Evolutionary conservation across 2,113 vertebrate genomes (phyloP).

Genomic region (Scartelaos histophorus): DNA sequence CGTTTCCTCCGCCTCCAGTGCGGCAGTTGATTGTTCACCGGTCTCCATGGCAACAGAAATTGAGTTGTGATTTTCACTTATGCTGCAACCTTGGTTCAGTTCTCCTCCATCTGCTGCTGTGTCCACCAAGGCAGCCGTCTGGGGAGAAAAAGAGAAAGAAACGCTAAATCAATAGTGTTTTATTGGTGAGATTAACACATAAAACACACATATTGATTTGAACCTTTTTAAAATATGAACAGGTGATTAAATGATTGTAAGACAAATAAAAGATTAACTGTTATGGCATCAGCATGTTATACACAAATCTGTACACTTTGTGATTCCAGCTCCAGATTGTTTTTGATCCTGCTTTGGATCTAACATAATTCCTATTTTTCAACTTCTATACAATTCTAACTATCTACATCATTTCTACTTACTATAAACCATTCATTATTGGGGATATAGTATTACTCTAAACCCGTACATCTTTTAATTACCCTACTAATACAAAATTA

Average conservation of each 20-base stretch:
- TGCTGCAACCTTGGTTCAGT: constrained; percentile 65
- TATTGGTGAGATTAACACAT: neutral
- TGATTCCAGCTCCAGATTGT: neutral
- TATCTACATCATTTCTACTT: too few species aligned
- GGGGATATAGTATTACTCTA: too few species aligned
- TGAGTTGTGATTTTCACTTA: constrained; percentile 64
- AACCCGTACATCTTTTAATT: too few species aligned
- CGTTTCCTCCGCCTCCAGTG: constrained; percentile 62
- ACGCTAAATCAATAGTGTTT: neutral
- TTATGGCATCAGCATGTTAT: too few species aligned
- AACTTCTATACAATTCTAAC: neutral
- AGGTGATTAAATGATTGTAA: too few species aligned
- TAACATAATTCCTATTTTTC: neutral
- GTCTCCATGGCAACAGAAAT: constrained; percentile 79
- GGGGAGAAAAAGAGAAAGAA: constrained; percentile 18
- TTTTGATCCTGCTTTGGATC: too few species aligned
- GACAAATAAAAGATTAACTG: too few species aligned
- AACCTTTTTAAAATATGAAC: neutral
- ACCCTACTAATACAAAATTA: too few species aligned
- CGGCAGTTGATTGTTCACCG: constrained; percentile 64
- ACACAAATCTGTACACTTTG: neutral
- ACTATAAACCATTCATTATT: too few species aligned
- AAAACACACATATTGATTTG: neutral
- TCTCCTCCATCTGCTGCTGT: constrained; percentile 65
- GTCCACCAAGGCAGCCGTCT: constrained; percentile 63